Percentiles rank a stretch among this genome's conserved stretches.
Conservation (phyloP, 2,888 invertebrate species). For the Tetragonula carbonaria region DNA sequence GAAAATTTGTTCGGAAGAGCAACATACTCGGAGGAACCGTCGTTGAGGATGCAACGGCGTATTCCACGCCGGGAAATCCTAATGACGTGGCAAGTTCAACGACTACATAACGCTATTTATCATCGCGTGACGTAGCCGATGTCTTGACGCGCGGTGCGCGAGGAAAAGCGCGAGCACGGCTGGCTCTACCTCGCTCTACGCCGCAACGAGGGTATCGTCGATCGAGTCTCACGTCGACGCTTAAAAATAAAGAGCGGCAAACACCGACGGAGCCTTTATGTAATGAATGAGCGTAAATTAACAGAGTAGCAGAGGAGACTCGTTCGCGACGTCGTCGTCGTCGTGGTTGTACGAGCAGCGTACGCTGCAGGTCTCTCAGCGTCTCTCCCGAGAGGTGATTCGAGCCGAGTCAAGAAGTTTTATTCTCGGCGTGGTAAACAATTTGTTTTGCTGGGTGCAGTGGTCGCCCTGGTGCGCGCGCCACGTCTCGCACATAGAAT, state of each 20-base stretch:
- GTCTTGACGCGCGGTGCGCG: background rate
- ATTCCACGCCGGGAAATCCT: constrained; percentile 31
- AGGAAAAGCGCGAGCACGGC: constrained; percentile 22
- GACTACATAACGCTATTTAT: constrained; percentile 37
- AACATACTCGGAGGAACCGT: no score
- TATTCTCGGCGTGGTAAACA: constrained; percentile 59
- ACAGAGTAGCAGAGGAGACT: constrained; percentile 31
- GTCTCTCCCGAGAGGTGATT: background rate
- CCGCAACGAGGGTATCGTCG: background rate
- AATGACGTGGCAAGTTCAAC: constrained; percentile 44
- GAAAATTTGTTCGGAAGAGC: no score
- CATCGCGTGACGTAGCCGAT: constrained; percentile 25
- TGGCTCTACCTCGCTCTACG: background rate
- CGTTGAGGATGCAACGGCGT: no score
- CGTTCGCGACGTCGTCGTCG: background rate
- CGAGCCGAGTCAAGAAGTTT: constrained; percentile 35
- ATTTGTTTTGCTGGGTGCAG: constrained; percentile 54
- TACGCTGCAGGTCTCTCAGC: constrained; percentile 3
- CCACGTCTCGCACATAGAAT: constrained; percentile 21
- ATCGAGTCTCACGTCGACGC: constrained; percentile 54
- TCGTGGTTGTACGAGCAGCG: background rate
- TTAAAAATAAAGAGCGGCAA: constrained; percentile 72
- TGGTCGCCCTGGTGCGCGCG: constrained; percentile 29
- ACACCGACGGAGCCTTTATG: constrained; percentile 78
- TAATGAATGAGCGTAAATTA: constrained; percentile 81